A percentile compares a stretch with the other conserved stretches of the same genome.
Conservation (phyloP, 2,113 vertebrate genomes). For the Pollimyrus isidori region DNA sequence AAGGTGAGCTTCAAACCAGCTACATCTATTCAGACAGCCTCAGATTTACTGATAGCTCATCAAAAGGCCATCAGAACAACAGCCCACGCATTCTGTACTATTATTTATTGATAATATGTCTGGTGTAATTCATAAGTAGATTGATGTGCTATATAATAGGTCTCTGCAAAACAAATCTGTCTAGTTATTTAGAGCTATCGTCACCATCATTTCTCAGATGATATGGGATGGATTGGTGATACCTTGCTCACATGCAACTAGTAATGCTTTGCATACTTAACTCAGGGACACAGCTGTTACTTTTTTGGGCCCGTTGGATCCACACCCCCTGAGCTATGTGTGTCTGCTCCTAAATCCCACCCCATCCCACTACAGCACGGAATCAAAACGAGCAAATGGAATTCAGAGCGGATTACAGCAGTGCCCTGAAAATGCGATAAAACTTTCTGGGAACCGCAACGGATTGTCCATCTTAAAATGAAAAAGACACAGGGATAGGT, state of each 20-base stretch:
- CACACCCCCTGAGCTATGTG: background rate
- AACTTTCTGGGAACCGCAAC: conserved; percentile 35
- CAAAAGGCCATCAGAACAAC: background rate
- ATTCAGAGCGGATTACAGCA: conserved; percentile 41
- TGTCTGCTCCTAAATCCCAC: conserved; percentile 22
- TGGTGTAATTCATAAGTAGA: background rate
- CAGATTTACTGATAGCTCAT: background rate
- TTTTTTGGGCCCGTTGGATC: background rate
- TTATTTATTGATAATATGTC: conserved; percentile 3
- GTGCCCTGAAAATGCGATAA: conserved; percentile 43
- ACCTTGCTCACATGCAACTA: background rate
- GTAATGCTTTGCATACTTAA: background rate
- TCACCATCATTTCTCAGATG: background rate
- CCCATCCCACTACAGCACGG: conserved; percentile 19
- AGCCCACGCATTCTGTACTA: background rate
- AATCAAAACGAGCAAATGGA: conserved; percentile 36
- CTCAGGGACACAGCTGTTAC: background rate
- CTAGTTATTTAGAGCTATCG: background rate
- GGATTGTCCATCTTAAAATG: conserved; percentile 34
- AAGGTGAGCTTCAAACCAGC: conserved; percentile 61
- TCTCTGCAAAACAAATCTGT: background rate
- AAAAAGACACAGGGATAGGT: conserved; percentile 27
- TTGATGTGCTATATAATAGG: background rate
- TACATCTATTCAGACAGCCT: background rate
- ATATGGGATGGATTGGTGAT: background rate